These are phyloP conservation scores for Meloidogyne chitwoodi DNA, from an alignment of 1,140 invertebrate genomes.

Conservation along the genomic window DNA sequence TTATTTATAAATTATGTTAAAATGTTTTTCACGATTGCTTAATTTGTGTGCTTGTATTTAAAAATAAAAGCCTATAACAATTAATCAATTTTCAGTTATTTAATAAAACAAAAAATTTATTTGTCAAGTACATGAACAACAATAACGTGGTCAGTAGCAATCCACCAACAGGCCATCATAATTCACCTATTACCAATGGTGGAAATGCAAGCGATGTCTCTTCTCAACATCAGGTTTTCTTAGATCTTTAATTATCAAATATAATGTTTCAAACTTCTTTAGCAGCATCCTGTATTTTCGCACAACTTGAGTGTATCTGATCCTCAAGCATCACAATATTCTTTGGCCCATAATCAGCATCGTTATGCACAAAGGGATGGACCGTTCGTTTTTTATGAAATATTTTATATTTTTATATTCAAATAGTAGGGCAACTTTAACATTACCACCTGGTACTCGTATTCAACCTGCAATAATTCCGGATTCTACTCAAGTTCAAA, in stretches of 20 bases:
- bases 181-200: not conserved
- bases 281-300: not conserved
- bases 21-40: too few species aligned
- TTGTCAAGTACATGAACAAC: not conserved
- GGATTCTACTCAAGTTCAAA: not conserved
- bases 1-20: too few species aligned
- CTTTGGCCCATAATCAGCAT: not conserved
- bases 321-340: not conserved
- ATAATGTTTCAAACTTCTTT: not conserved
- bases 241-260: not conserved
- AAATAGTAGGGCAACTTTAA: not conserved
- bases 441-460: not conserved
- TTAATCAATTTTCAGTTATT: not conserved
- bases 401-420: not conserved
- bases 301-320: not conserved
- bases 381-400: not conserved
- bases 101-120: not conserved
- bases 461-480: not conserved
- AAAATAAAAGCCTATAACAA: too few species aligned
- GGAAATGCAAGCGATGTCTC: not conserved
- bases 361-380: not conserved
- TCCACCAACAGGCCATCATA: not conserved
- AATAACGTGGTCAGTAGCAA: not conserved
- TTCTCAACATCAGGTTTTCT: not conserved
- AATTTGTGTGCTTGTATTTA: too few species aligned